A percentile compares a stretch with the other conserved stretches of the same genome.
Conservation (phyloP, 2,113 vertebrate species). For the Pithys albifrons region DNA sequence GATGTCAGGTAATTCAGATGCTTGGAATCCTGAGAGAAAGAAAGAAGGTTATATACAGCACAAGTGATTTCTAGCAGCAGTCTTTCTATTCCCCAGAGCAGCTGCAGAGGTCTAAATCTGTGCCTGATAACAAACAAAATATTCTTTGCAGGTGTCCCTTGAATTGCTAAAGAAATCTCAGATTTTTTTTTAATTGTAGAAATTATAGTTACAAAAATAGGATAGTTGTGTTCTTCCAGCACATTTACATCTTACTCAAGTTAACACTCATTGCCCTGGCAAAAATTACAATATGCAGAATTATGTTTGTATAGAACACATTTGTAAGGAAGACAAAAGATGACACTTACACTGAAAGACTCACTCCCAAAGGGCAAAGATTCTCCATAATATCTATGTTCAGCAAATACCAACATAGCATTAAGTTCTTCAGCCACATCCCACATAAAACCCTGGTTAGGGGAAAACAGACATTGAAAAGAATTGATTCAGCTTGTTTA, state of each 20-base stretch:
- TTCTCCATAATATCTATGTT: constrained; percentile 95
- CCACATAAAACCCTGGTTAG: constrained; percentile 94
- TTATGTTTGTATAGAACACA: not conserved
- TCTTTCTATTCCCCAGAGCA: not conserved
- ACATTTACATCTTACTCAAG: not conserved
- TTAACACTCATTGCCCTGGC: not conserved
- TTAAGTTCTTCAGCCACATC: constrained; percentile 87
- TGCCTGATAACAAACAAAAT: not conserved
- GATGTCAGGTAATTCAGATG: constrained; percentile 94
- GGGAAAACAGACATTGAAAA: not conserved
- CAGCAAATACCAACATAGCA: constrained; percentile 95
- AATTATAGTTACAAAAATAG: not conserved
- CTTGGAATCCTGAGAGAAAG: constrained; percentile 83
- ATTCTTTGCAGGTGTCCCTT: not conserved
- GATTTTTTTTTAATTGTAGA: not conserved
- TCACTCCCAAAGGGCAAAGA: constrained; percentile 90
- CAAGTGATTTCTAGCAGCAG: not conserved
- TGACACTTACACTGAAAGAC: constrained; percentile 82
- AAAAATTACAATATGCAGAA: not conserved
- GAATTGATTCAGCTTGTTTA: not conserved
- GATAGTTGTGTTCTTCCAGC: not conserved
- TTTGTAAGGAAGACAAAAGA: not conserved
- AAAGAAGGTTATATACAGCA: not conserved
- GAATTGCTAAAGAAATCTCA: not conserved
- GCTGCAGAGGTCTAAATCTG: not conserved